Evolutionary conservation across 1,140 invertebrate species (phyloP).

Genomic region (Drosophila repletoides): DNA sequence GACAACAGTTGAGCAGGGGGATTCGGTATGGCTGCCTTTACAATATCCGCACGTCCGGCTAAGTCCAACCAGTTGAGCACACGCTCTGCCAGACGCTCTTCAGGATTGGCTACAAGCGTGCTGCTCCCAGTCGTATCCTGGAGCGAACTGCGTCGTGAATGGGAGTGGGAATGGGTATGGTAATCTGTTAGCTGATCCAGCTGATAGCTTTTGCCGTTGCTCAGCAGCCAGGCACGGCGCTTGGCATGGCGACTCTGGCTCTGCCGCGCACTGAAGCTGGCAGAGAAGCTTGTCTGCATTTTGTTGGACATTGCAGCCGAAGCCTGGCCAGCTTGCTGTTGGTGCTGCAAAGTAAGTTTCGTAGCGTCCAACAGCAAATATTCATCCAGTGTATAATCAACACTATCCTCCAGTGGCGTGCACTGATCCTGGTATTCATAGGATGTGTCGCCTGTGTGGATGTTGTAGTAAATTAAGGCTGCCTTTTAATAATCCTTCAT

Average conservation of each 20-base stretch:
- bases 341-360: constrained; percentile 56
- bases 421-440: constrained; percentile 41
- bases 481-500: background rate
- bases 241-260: constrained; percentile 48
- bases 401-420: constrained; percentile 19
- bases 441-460: too few species aligned
- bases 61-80: constrained; percentile 79
- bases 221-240: constrained; percentile 55
- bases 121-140: constrained; percentile 43
- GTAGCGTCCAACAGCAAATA: constrained; percentile 61
- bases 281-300: background rate
- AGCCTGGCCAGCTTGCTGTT: constrained; percentile 40
- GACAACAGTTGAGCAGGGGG: constrained; percentile 16
- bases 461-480: constrained; percentile 28
- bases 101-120: constrained; percentile 50
- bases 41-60: constrained; percentile 63
- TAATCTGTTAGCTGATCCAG: constrained; percentile 44
- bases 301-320: constrained; percentile 28
- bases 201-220: constrained; percentile 53
- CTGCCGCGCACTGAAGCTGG: constrained; percentile 17
- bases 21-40: constrained; percentile 22
- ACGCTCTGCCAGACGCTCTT: constrained; percentile 74
- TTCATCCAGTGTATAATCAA: constrained; percentile 52
- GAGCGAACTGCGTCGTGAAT: constrained; percentile 66
- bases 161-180: constrained; percentile 22